A percentile compares a stretch with the other conserved stretches of the same genome.
phyloP scores from a whole-genome alignment of 2,113 vertebrate genomes.

The Origma solitaria region DNA sequence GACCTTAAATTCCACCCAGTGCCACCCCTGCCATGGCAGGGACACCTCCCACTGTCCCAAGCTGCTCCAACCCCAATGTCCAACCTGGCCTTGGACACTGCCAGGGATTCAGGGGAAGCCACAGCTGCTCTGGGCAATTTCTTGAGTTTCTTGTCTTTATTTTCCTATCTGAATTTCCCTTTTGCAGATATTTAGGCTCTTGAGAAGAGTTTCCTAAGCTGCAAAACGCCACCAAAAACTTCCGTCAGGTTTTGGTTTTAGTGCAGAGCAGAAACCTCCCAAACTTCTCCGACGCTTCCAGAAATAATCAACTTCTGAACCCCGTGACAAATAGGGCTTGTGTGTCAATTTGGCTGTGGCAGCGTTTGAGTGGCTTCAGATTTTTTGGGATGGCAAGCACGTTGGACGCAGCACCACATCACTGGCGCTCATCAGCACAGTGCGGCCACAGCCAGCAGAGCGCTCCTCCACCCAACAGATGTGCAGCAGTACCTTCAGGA shows the following conservation, averaged over 20 bases:
- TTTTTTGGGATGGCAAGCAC: slow-evolving; percentile 11
- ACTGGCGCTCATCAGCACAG: slow-evolving; percentile 8
- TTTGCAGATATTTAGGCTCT: background rate
- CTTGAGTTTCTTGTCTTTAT: background rate
- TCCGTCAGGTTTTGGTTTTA: background rate
- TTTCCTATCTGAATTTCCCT: background rate
- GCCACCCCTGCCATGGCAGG: background rate
- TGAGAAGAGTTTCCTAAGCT: background rate
- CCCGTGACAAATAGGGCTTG: slow-evolving; percentile 43
- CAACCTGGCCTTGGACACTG: fast-evolving
- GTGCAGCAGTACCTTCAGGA: slow-evolving; percentile 1
- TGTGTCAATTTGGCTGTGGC: slow-evolving; percentile 19
- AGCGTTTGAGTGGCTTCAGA: background rate
- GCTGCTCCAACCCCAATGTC: background rate
- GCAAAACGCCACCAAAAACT: background rate
- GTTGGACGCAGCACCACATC: slow-evolving; percentile 13
- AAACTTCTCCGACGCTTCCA: background rate
- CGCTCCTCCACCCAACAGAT: background rate
- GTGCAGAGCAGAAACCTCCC: background rate
- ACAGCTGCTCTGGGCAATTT: background rate
- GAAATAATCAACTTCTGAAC: background rate
- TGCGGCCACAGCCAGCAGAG: background rate
- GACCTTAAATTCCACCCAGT: background rate
- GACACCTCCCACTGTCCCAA: background rate
- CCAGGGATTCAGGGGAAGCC: background rate